Percentiles rank a stretch among this genome's conserved stretches.
Conservation (phyloP, 2,113 vertebrate species). For the Ceyx margarethae region DNA sequence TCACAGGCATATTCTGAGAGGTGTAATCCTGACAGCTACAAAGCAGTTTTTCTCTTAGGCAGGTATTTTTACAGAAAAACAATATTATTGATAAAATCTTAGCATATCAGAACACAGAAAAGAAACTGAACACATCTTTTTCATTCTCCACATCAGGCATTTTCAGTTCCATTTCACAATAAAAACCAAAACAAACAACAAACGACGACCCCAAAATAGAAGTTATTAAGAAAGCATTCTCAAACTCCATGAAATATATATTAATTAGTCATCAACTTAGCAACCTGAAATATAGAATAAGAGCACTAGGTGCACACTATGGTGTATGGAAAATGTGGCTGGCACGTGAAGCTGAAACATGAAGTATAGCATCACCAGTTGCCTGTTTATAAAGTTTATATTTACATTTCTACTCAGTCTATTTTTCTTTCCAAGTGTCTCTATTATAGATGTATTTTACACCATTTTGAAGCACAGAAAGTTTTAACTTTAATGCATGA, state of each 20-base stretch:
- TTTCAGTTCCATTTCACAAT: constrained; percentile 31
- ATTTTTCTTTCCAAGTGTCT: constrained; percentile 67
- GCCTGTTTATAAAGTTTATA: constrained; percentile 56
- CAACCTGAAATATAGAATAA: background rate
- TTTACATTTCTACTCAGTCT: constrained; percentile 53
- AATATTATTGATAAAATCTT: constrained; percentile 78
- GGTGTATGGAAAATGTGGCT: constrained; percentile 34
- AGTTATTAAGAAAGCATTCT: constrained; percentile 45
- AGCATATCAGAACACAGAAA: constrained; percentile 68
- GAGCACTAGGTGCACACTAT: background rate
- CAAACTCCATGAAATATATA: constrained; percentile 15
- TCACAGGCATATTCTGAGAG: constrained; percentile 71
- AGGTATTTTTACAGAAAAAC: constrained; percentile 72
- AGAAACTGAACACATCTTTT: constrained; percentile 59
- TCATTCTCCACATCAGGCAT: constrained; percentile 34
- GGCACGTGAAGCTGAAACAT: constrained; percentile 26
- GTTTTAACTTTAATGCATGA: constrained; percentile 66
- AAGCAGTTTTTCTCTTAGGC: constrained; percentile 67
- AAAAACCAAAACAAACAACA: background rate
- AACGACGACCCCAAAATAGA: background rate
- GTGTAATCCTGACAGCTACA: constrained; percentile 73
- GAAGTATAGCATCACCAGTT: constrained; percentile 38
- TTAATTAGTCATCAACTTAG: constrained; percentile 52
- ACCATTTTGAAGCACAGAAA: constrained; percentile 62
- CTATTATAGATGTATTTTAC: constrained; percentile 64